Conservation (phyloP, 2,113 vertebrate genomes). For the Albula goreensis region DNA sequence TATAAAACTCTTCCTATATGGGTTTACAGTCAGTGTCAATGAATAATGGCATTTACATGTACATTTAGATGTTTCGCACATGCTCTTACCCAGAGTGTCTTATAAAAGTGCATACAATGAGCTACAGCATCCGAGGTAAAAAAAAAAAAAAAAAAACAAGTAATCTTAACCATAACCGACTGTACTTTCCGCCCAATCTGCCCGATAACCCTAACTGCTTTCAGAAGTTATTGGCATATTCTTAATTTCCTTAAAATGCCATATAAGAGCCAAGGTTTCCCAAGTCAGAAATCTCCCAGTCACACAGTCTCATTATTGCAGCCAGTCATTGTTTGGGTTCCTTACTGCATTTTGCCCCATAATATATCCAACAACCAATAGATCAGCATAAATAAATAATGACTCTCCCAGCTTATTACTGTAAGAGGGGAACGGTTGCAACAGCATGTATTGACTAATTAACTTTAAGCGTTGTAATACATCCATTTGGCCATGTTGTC, state of each 20-base stretch:
- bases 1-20: not conserved
- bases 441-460: slow-evolving; percentile 61
- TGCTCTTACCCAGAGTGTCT: too few relatives aligned
- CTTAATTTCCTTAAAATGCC: not conserved
- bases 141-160: too few relatives aligned
- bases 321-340: not conserved
- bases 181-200: too few relatives aligned
- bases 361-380: not conserved
- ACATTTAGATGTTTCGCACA: too few relatives aligned
- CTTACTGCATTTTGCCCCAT: not conserved
- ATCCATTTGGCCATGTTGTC: slow-evolving; percentile 58
- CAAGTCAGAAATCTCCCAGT: not conserved
- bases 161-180: too few relatives aligned
- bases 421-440: slow-evolving; percentile 27
- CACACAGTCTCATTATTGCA: not conserved
- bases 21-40: not conserved
- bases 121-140: too few relatives aligned
- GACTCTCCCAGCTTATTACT: slow-evolving; percentile 4
- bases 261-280: not conserved
- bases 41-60: not conserved
- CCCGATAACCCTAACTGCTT: too few relatives aligned
- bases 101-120: too few relatives aligned
- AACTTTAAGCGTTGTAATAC: slow-evolving; percentile 65
- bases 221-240: too few relatives aligned
- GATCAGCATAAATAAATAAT: slow-evolving; percentile 4